These are phyloP conservation scores for Liodrosophila aerea DNA, from an alignment of 2,888 invertebrate genomes.

Conservation along the genomic window DNA sequence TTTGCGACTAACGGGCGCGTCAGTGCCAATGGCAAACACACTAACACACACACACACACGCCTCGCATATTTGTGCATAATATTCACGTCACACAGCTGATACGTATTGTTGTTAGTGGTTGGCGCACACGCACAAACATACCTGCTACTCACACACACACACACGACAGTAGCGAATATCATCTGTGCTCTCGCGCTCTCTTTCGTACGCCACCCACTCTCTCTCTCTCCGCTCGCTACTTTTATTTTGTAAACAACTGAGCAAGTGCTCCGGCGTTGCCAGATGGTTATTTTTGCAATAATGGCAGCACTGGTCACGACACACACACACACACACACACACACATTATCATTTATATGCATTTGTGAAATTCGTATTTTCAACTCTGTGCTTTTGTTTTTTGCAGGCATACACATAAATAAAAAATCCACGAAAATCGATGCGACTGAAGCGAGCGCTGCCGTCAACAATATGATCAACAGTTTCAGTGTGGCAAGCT, in stretches of 20 bases:
- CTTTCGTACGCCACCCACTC: constrained; percentile 33
- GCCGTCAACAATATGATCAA: constrained; percentile 46
- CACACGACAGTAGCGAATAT: constrained; percentile 32
- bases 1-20: constrained; percentile 50
- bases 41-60: constrained; percentile 19
- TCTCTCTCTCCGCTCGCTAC: constrained; percentile 28
- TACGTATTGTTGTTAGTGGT: constrained; percentile 53
- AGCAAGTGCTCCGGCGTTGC: constrained; percentile 51
- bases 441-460: constrained; percentile 27
- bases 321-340: constrained; percentile 20
- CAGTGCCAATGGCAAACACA: constrained; percentile 53
- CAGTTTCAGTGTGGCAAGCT: constrained; percentile 54
- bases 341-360: constrained; percentile 26
- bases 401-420: constrained; percentile 35
- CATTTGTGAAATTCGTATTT: constrained; percentile 62
- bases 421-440: constrained; percentile 1
- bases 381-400: constrained; percentile 10
- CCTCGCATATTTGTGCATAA: constrained; percentile 28
- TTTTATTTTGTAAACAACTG: constrained; percentile 67
- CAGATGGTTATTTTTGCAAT: constrained; percentile 44
- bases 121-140: constrained; percentile 40
- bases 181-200: constrained; percentile 16
- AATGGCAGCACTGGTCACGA: constrained; percentile 53
- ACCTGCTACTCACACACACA: constrained; percentile 2
- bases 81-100: constrained; percentile 63